Base-by-base conservation (phyloP, 2,888 invertebrate genomes). In the Neoscelio sp. region DNA sequence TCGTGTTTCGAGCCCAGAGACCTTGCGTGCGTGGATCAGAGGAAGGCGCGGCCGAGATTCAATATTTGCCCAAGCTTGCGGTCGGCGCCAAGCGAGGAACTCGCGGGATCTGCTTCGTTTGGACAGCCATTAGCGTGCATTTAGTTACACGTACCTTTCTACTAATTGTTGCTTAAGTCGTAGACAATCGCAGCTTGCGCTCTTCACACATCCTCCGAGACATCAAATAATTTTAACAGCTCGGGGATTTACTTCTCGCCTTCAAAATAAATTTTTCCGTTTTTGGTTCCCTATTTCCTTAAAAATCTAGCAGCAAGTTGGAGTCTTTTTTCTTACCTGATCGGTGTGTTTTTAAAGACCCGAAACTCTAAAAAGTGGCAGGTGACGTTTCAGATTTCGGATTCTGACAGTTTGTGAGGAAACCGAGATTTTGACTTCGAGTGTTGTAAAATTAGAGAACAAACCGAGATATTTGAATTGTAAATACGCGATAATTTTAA, bases 21-120 rank as follows among this genome's bases (percentile, higher is more conserved):
- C 12, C 62, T 52, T 46, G 68, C 58, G 50, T 75, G 67, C 62
- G 35, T 50, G 68, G 50, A 76, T 79, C 40, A 17, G 42, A 54
- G 35, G 56, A 71, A 80, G 80, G 78, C 68, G 81, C 82, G 84
- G 83, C 74, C 79, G 78, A 75, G 78, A 83, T 83, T 84, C 82
- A 84, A 84, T 84, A 84, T 84, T 84, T 82, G 78, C 68, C 62
- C 60, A 81, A 67, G 80, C 77, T 80, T 58, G 76, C 58, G 80
- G 44, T 40, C 64, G 79, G 80, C 81, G 81, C 81, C 81, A 52
- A 74, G 68, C 50, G 42, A 46, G 30, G 35, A 50, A 20, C 54
- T 46, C 48, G 35, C 71, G 28, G 52, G 62, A 56, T 56, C 33
- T 54, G 54, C 64, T 80, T 78, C 78, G 81, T 80, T 81, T 81